Evolutionary conservation across 1,140 invertebrate species (phyloP), one percentile per base, ranked within the genome.

Genomic region (Drosophila nasuta): DNA sequence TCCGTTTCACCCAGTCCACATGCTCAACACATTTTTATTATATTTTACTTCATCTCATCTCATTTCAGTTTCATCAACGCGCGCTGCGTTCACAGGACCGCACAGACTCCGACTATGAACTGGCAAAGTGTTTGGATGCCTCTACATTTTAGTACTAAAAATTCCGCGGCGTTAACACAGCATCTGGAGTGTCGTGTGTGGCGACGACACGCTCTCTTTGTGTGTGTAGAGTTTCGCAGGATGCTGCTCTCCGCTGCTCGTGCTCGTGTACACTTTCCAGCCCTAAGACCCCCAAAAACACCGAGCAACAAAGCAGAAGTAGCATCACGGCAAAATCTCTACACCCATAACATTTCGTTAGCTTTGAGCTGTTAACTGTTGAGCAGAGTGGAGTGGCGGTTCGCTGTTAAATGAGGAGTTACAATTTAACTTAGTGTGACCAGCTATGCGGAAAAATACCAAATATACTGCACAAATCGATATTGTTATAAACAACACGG

Each of bases 31-130:
- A 43, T 64, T 52, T 69, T 70, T 45, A 62, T 51, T 56, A 25
- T 25, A 25, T 25, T 25, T 25, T 25, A 25, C 20, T 70, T 69
- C 77, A 64, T 62, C 79, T 82, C 66, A 64, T 62, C 79, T 82
- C 66, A 45, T 79, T 70, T 58, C 68, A 49, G 65, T 74, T 71
- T 59, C 46, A 71, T 77, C 66, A 54, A 68, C 82, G 75, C 82
- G 75, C 69, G 86, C 66, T 77, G 82, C 74, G 79, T 86, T 81
- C 70, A 66, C 83, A 73, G 68, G 66, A 82, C 79, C 86, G 81
- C 73, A 86, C 81, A 82, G 77, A 79, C 81, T 89, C 86, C 75
- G 86, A 90, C 86, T 80, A 46, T 51, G 57, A 57, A 77, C 80
- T 85, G 80, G 51, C 75, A 65, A 58, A 75, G 70, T 72, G 62